Evolutionary conservation across 2,888 invertebrate genomes (phyloP).

Genomic region (Cactoblastis cactorum): DNA sequence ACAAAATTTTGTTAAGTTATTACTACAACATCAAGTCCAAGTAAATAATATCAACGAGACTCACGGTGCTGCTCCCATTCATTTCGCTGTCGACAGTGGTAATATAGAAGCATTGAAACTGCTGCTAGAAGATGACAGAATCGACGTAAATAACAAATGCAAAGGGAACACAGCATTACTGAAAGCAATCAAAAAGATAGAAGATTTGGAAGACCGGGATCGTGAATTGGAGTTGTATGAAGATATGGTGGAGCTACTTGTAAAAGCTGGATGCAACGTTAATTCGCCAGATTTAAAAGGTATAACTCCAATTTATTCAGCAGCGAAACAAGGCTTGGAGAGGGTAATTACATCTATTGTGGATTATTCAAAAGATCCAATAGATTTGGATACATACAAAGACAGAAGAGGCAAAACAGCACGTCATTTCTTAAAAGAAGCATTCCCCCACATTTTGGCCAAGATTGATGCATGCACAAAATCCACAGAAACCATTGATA

Average conservation of each 20-base stretch:
- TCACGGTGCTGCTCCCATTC: slow-evolving; percentile 81
- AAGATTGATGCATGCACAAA: slow-evolving; percentile 50
- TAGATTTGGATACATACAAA: slow-evolving; percentile 79
- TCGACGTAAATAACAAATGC: slow-evolving; percentile 71
- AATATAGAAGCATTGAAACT: slow-evolving; percentile 65
- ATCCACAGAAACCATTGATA: slow-evolving; percentile 51
- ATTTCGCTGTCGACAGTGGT: slow-evolving; percentile 81
- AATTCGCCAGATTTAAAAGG: slow-evolving; percentile 77
- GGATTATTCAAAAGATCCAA: slow-evolving; percentile 62
- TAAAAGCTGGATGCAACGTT: slow-evolving; percentile 77
- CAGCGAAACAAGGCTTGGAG: slow-evolving; percentile 78
- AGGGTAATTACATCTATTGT: slow-evolving; percentile 76
- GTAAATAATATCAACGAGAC: slow-evolving; percentile 78
- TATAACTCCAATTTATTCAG: slow-evolving; percentile 79
- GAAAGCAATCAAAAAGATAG: slow-evolving; percentile 70
- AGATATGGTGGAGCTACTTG: slow-evolving; percentile 72
- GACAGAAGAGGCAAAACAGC: slow-evolving; percentile 77
- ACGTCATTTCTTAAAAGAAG: slow-evolving; percentile 74
- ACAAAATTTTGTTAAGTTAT: slow-evolving; percentile 74
- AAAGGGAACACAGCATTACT: slow-evolving; percentile 76
- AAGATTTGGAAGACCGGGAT: slow-evolving; percentile 69
- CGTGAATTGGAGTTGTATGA: slow-evolving; percentile 58
- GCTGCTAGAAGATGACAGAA: slow-evolving; percentile 66
- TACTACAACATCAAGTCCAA: slow-evolving; percentile 81
- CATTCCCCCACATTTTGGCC: slow-evolving; percentile 70